Evolutionary conservation across 2,113 vertebrate species (phyloP), one percentile per base, ranked within the genome.

Genomic region (Phylloscopus trochiloides): DNA sequence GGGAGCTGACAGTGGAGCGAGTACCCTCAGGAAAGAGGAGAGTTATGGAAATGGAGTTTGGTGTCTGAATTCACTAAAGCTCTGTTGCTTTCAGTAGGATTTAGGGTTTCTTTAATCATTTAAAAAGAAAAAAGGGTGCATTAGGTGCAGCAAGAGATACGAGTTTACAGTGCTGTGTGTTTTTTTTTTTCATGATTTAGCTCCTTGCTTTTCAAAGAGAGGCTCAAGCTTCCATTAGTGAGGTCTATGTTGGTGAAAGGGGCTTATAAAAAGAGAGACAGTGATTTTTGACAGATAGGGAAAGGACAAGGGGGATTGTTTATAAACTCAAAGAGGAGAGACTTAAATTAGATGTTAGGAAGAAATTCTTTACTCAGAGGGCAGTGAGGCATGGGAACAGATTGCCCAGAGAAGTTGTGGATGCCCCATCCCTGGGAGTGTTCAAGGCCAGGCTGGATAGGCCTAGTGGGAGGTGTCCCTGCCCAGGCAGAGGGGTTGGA

Each of bases 71-170:
- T 74, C 47, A 90, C 14, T 34, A 51, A 38, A 67, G 19, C 45
- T 75, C 63, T 38, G 2, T 38, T 77, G 16, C 29, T 95, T 66
- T 62, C 32, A 28, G 10, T 31, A 73, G 63, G 24, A 34, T 18
- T 88, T 72, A 51, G 3, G 4, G 5, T 47, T 84, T 78, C 34
- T 79, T 72, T 15, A 62, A 26, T 65, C 52, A 58, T 59, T 25
- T 1, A 10, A 58, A 77, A 63, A 34, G 2, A 10, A 29, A 51
- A 29, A 47, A 7, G 3, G 2, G 3, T 28, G 2, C 2, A 3
- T 59, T 54, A 16, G 25, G 15, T 50, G 10, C 16, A 85, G 26
- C 25, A 54, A 14, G 58, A 55, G n/a, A 57, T 25, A 28, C 13
- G 65, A 73, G 9, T 77, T 70, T 57, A 52, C 36, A 73, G 10